Evolutionary conservation across 2,888 invertebrate species (phyloP).

Genomic region (Pheosia tremula): DNA sequence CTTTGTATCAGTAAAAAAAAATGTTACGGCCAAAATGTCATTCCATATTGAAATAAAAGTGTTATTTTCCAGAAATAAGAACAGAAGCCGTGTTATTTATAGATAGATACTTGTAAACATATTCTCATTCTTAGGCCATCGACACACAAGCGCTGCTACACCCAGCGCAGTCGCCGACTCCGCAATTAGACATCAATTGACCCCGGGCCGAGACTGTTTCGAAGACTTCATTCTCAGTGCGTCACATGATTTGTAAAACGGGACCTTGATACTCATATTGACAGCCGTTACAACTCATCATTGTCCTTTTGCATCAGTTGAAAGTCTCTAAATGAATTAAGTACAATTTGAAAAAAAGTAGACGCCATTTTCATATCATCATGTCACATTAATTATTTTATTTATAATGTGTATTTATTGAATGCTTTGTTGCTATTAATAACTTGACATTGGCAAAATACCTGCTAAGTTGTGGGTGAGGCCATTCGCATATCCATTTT

Average conservation of each 20-base stretch:
- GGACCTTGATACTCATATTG: slow-evolving; percentile 42
- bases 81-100: slow-evolving; percentile 40
- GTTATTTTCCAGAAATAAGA: slow-evolving; percentile 3
- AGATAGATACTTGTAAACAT: slow-evolving; percentile 46
- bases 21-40: too few species aligned
- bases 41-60: not conserved
- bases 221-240: slow-evolving; percentile 51
- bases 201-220: slow-evolving; percentile 58
- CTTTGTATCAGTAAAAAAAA: too few species aligned
- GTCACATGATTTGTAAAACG: slow-evolving; percentile 46
- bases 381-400: too few species aligned
- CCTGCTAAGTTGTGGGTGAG: too few species aligned
- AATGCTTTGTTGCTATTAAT: too few species aligned
- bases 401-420: too few species aligned
- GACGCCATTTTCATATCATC: too few species aligned
- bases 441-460: too few species aligned
- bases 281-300: slow-evolving; percentile 38
- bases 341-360: too few species aligned
- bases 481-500: too few species aligned
- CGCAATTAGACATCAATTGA: slow-evolving; percentile 79
- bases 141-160: slow-evolving; percentile 44
- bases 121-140: slow-evolving; percentile 55
- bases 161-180: slow-evolving; percentile 46
- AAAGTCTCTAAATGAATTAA: slow-evolving; percentile 11
- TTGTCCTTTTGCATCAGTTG: slow-evolving; percentile 37